Evolutionary conservation across 2,113 vertebrate genomes (phyloP).

Genomic region (Pardalotus punctatus): DNA sequence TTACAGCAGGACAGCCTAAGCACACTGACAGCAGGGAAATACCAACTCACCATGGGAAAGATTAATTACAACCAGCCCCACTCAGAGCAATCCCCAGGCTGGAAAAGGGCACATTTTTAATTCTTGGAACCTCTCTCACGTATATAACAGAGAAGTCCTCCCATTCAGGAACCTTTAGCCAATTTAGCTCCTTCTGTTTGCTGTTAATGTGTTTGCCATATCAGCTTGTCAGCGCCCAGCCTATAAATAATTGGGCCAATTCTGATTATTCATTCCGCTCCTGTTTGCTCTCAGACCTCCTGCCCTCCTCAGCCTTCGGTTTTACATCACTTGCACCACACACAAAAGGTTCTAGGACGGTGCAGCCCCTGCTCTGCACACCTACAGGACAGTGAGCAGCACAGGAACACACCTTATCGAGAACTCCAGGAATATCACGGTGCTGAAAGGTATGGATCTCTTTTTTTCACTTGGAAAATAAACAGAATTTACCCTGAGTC

Average conservation of each 20-base stretch:
- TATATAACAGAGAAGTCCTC: neutral
- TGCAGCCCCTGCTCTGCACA: neutral
- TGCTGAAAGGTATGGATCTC: accelerated
- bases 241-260: slow-evolving; percentile 29
- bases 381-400: accelerated
- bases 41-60: neutral
- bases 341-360: neutral
- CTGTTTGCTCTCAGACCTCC: slow-evolving; percentile 4
- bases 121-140: slow-evolving; percentile 33
- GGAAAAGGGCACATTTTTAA: slow-evolving; percentile 14
- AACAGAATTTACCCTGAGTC: neutral
- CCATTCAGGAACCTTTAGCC: slow-evolving; percentile 4
- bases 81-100: slow-evolving; percentile 8
- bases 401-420: neutral
- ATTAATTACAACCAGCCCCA: slow-evolving; percentile 7
- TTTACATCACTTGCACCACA: neutral
- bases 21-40: slow-evolving; percentile 2
- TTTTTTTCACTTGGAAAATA: neutral
- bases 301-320: neutral
- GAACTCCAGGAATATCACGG: neutral
- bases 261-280: slow-evolving; percentile 28
- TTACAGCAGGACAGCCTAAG: neutral
- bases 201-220: slow-evolving; percentile 19
- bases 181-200: slow-evolving; percentile 58
- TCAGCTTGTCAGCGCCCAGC: neutral